Evolutionary conservation across 2,888 invertebrate species (phyloP).

Genomic region (Trissoscelio sp.): DNA sequence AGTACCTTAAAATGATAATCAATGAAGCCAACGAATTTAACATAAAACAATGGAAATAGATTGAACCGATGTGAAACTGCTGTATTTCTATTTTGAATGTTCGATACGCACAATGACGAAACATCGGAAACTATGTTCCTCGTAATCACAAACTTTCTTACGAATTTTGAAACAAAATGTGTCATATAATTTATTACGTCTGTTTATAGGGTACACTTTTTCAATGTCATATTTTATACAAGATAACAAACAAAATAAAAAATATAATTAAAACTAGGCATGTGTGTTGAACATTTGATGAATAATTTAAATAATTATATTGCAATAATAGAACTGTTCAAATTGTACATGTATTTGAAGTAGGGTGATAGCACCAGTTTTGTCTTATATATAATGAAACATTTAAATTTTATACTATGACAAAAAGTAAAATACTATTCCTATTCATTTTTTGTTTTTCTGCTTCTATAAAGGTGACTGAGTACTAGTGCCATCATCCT

Average conservation of each 20-base stretch:
- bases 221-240: slow-evolving; percentile 22
- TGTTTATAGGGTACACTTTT: slow-evolving; percentile 25
- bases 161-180: slow-evolving; percentile 37
- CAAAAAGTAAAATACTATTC: no score
- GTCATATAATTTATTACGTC: slow-evolving; percentile 48
- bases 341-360: no score
- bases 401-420: no score
- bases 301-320: no score
- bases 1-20: slow-evolving; percentile 57
- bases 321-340: no score
- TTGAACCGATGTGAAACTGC: neutral
- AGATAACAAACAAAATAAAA: slow-evolving; percentile 30
- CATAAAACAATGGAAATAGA: slow-evolving; percentile 4
- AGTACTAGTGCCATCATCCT: no score
- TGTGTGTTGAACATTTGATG: no score
- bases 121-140: slow-evolving; percentile 55
- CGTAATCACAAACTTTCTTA: slow-evolving; percentile 47
- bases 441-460: no score
- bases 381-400: no score
- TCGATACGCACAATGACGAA: slow-evolving; percentile 40
- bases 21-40: slow-evolving; percentile 59
- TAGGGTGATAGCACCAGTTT: no score
- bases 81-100: slow-evolving; percentile 23
- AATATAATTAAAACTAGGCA: no score
- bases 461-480: no score